A percentile compares a stretch with the other conserved stretches of the same genome.
Evolutionary conservation across 1,140 invertebrate species (phyloP).

Genomic region (Sycophaga agraensis): DNA sequence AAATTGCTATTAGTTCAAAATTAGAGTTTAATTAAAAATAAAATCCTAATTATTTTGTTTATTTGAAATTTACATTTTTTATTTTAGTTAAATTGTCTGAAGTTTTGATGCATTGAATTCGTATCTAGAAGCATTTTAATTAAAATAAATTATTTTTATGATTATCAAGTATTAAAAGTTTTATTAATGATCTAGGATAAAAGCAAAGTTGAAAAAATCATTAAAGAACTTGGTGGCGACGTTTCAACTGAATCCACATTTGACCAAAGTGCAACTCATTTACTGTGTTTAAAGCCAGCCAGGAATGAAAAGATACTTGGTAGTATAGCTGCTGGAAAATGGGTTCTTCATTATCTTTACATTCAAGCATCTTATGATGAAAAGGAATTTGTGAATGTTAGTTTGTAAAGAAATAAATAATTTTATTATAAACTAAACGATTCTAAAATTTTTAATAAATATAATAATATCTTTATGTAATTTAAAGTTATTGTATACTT

Average conservation of each 20-base stretch:
- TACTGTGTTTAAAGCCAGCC: conserved; percentile 71
- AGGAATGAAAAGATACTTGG: conserved; percentile 85
- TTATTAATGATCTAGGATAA: conserved; percentile 45
- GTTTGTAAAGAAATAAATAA: conserved; percentile 37
- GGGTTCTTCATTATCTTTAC: conserved; percentile 80
- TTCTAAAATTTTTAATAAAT: too few species aligned
- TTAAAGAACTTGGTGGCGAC: conserved; percentile 68
- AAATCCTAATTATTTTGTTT: too few species aligned
- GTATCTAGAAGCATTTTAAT: too few species aligned
- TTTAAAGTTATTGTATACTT: neutral
- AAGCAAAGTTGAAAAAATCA: conserved; percentile 55
- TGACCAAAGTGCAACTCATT: conserved; percentile 73
- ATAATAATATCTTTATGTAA: too few species aligned
- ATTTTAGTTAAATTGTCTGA: too few species aligned
- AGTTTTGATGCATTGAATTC: too few species aligned
- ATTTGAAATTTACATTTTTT: too few species aligned
- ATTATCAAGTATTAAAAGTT: neutral
- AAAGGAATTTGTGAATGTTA: conserved; percentile 69
- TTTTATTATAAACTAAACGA: neutral
- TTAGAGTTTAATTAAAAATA: too few species aligned
- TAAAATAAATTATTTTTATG: neutral
- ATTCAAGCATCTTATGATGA: conserved; percentile 66
- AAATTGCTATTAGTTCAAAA: too few species aligned
- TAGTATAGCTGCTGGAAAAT: conserved; percentile 82
- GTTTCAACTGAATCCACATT: conserved; percentile 64